These are phyloP conservation scores for Chionoecetes opilio DNA, from an alignment of 1,140 invertebrate species.

Conservation along the genomic window DNA sequence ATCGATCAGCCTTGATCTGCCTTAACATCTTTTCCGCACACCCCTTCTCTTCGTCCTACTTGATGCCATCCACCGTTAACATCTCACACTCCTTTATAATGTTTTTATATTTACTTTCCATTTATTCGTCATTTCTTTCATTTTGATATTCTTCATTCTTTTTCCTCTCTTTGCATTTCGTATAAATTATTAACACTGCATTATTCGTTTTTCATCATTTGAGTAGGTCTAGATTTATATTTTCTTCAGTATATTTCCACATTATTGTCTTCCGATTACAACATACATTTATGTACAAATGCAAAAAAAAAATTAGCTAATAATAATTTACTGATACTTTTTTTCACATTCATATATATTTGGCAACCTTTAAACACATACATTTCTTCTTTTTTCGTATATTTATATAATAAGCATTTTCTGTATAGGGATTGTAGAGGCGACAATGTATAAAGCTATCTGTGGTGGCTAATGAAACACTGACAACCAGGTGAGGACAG, in stretches of 20 bases:
- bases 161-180: not conserved
- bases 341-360: not conserved
- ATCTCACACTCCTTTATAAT: no score
- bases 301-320: no score
- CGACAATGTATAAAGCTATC: no score
- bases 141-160: not conserved
- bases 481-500: not conserved
- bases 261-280: not conserved
- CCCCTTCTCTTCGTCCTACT: no score
- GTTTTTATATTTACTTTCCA: not conserved
- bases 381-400: not conserved
- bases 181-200: not conserved
- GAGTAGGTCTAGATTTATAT: no score
- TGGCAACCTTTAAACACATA: not conserved
- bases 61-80: no score
- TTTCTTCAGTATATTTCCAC: not conserved
- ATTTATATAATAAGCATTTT: not conserved
- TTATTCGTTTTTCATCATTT: not conserved
- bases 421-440: no score
- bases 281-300: not conserved
- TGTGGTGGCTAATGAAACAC: not conserved
- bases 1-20: no score
- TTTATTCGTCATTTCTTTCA: not conserved
- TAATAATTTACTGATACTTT: no score
- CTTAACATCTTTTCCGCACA: no score